phyloP scores from a whole-genome alignment of 2,113 vertebrate species.

The Rhombomys opimus region DNA sequence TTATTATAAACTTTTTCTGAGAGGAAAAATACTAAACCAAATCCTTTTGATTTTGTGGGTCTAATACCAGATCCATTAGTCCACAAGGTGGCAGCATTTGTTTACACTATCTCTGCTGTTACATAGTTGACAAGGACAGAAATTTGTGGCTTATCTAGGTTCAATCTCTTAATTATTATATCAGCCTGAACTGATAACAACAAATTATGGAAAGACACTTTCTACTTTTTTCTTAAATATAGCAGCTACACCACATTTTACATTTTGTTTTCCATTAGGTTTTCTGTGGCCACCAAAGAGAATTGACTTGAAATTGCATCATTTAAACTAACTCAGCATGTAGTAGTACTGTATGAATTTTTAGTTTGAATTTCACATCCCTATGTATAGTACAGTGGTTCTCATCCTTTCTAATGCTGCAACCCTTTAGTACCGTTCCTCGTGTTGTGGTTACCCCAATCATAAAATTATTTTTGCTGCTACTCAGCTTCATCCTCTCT shows the following conservation, averaged over 20 bases:
- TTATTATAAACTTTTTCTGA: not conserved
- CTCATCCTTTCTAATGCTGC: not conserved
- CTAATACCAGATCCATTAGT: not conserved
- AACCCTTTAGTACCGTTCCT: not conserved
- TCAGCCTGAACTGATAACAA: not conserved
- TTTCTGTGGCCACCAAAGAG: not conserved
- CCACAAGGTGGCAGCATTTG: constrained; percentile 81
- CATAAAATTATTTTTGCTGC: not conserved
- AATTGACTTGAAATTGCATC: not conserved
- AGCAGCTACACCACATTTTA: not conserved
- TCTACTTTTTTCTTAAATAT: not conserved
- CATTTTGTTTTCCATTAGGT: constrained; percentile 10
- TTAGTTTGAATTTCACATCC: constrained; percentile 27
- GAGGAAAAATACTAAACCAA: not conserved
- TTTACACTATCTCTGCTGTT: not conserved
- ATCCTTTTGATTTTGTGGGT: not conserved
- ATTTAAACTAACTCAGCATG: not conserved
- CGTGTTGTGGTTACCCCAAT: not conserved
- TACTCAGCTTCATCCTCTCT: not conserved
- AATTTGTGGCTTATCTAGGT: not conserved
- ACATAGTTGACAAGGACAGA: not conserved
- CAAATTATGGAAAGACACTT: not conserved
- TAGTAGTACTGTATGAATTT: constrained; percentile 5
- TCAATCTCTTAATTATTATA: accelerated
- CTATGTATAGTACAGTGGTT: not conserved